Percentiles rank a stretch among this genome's conserved stretches.
These are phyloP conservation scores for Sceloporus tristichus DNA, from an alignment of 2,113 vertebrate genomes.

Conservation along the genomic window DNA sequence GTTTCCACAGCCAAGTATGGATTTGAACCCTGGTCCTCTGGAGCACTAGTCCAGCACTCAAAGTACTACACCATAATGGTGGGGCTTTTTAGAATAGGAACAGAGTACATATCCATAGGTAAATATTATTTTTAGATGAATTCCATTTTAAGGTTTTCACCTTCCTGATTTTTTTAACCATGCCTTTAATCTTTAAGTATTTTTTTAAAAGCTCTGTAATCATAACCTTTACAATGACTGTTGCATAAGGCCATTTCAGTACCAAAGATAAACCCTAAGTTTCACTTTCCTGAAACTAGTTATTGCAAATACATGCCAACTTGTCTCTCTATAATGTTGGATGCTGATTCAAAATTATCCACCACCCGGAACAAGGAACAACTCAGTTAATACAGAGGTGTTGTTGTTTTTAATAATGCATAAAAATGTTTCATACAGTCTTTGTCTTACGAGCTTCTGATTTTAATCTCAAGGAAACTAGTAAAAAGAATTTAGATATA, in stretches of 20 bases:
- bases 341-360: background rate
- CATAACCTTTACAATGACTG: constrained; percentile 3
- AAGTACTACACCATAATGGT: too few relatives aligned
- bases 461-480: background rate
- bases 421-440: background rate
- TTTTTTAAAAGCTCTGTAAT: background rate
- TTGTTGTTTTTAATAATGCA: background rate
- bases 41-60: too few relatives aligned
- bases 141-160: background rate
- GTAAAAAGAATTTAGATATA: background rate
- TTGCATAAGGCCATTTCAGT: background rate
- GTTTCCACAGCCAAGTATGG: too few relatives aligned
- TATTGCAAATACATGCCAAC: background rate
- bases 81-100: background rate
- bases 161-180: background rate
- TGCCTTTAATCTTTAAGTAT: background rate
- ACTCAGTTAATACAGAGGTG: background rate
- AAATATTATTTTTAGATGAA: background rate
- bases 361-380: background rate
- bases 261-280: background rate
- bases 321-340: background rate
- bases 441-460: background rate
- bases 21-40: too few relatives aligned
- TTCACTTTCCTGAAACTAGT: constrained; percentile 16
- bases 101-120: background rate